Conservation (phyloP, 2,888 invertebrate species). For the Dilophus febrilis region DNA sequence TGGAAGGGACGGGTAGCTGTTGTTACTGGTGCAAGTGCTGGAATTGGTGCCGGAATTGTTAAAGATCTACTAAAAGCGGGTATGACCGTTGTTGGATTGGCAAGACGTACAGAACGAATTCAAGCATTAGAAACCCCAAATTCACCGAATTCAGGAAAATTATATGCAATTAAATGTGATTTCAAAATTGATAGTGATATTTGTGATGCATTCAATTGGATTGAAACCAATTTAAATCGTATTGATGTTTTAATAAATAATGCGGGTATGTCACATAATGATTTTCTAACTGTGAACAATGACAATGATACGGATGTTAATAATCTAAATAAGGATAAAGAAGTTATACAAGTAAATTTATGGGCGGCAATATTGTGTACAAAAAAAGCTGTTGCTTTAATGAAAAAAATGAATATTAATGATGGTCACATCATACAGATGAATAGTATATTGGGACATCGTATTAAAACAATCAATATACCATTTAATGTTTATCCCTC, state of each 20-base stretch:
- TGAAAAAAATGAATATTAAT: slow-evolving; percentile 26
- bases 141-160: slow-evolving; percentile 13
- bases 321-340: slow-evolving; percentile 16
- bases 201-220: slow-evolving; percentile 33
- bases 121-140: slow-evolving; percentile 15
- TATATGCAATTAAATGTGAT: slow-evolving; percentile 31
- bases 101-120: slow-evolving; percentile 31
- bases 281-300: too few relatives aligned
- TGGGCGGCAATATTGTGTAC: slow-evolving; percentile 29
- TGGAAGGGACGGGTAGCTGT: too few relatives aligned
- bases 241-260: slow-evolving; percentile 40
- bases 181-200: slow-evolving; percentile 36
- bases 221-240: slow-evolving; percentile 32
- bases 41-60: slow-evolving; percentile 38
- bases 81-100: slow-evolving; percentile 37
- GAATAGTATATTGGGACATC: slow-evolving; percentile 25
- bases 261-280: slow-evolving; percentile 36
- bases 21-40: slow-evolving; percentile 14
- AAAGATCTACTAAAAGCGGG: slow-evolving; percentile 32
- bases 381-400: slow-evolving; percentile 30
- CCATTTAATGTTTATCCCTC: slow-evolving; percentile 18
- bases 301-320: slow-evolving; percentile 12
- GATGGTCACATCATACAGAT: slow-evolving; percentile 32
- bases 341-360: slow-evolving; percentile 29
- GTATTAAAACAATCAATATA: slow-evolving; percentile 7